phyloP scores from a whole-genome alignment of 2,888 invertebrate genomes.

The Oxystoma pomonae region DNA sequence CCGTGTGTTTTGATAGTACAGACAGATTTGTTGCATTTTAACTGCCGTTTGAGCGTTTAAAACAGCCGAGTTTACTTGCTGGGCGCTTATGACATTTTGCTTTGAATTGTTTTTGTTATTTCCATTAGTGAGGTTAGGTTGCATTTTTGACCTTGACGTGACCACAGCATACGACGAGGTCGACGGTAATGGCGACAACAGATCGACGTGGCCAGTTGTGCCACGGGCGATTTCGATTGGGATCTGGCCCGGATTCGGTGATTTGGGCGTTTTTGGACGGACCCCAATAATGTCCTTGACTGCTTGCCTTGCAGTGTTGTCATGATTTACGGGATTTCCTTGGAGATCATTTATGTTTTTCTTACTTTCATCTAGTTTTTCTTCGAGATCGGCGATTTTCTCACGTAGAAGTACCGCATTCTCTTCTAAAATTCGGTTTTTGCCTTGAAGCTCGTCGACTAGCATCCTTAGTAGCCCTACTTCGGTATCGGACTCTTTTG shows the following conservation, averaged over 20 bases:
- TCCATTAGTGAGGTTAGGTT: not conserved
- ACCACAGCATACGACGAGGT: not conserved
- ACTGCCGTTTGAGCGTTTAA: not conserved
- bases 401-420: constrained; percentile 9
- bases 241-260: not conserved
- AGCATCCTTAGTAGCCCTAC: not conserved
- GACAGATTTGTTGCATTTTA: constrained; percentile 1
- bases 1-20: constrained; percentile 11
- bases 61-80: constrained; percentile 7
- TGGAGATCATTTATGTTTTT: not conserved
- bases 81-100: not conserved
- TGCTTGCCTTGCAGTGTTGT: too few species aligned
- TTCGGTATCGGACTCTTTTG: constrained; percentile 9
- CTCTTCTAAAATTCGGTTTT: constrained; percentile 11
- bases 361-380: constrained; percentile 3
- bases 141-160: not conserved
- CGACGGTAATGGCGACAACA: not conserved
- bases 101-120: not conserved
- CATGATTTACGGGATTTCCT: not conserved
- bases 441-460: constrained; percentile 8
- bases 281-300: not conserved
- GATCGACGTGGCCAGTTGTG: not conserved
- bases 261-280: not conserved
- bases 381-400: constrained; percentile 8
- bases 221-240: not conserved